Conservation (phyloP, 2,113 vertebrate species). For the Nothobranchius kuhntae region DNA sequence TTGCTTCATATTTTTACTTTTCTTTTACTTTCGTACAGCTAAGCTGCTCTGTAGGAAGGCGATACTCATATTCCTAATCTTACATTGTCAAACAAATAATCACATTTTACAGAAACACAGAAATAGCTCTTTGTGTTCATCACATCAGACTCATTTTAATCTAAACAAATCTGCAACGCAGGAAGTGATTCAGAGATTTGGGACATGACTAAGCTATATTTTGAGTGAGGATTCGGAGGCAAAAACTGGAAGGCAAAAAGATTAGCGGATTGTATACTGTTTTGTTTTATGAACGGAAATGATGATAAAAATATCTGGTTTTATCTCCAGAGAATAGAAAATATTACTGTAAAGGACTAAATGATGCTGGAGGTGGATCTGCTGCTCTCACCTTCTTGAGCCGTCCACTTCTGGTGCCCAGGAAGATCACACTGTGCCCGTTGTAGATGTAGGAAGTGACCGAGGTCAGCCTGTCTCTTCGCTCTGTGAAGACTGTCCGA, state of each 20-base stretch:
- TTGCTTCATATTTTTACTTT: not conserved
- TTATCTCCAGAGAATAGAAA: constrained; percentile 2
- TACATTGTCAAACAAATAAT: not conserved
- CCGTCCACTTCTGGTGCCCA: constrained; percentile 90
- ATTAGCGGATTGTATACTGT: not conserved
- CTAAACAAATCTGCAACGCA: not conserved
- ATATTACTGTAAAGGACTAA: not conserved
- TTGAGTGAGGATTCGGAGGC: not conserved
- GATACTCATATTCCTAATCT: not conserved
- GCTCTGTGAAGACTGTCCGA: constrained; percentile 84
- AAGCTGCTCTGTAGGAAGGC: not conserved
- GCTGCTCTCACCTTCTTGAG: constrained; percentile 88
- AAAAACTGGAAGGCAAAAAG: not conserved
- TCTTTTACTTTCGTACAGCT: not conserved
- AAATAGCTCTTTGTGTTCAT: not conserved
- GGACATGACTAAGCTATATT: not conserved
- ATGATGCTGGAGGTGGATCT: not conserved
- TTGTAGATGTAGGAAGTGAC: constrained; percentile 91
- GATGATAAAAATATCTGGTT: constrained; percentile 11
- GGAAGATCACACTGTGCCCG: constrained; percentile 90
- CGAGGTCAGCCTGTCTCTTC: constrained; percentile 89
- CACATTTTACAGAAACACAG: not conserved
- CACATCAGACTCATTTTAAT: not conserved
- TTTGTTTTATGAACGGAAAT: constrained; percentile 3
- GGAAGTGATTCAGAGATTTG: not conserved